Conservation (phyloP, 2,797 vertebrate species). For the Leucoraja ocellata region DNA sequence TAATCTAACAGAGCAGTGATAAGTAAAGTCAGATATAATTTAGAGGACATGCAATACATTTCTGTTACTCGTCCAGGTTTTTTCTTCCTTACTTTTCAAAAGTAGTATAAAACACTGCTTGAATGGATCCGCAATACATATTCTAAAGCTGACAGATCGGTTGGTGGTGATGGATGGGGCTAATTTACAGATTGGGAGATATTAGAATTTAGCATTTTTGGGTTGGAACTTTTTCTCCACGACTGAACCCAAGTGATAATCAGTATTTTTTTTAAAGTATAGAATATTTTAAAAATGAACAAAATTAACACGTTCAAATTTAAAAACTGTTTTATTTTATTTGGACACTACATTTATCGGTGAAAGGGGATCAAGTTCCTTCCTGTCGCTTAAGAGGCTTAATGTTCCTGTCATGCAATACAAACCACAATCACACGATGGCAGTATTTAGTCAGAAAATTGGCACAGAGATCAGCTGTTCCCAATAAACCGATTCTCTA, state of each 20-base stretch:
- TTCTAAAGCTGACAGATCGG: too few relatives aligned
- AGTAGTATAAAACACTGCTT: too few relatives aligned
- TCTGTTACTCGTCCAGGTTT: neutral
- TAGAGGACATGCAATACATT: neutral
- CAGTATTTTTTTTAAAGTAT: neutral
- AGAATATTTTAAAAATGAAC: neutral
- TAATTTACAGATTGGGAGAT: too few relatives aligned
- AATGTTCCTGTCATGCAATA: neutral
- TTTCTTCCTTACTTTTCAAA: too few relatives aligned
- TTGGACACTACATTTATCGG: neutral
- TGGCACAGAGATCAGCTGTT: neutral
- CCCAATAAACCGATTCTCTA: neutral
- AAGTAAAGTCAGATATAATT: neutral
- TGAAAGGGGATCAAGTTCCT: slow-evolving; percentile 5
- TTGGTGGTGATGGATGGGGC: too few relatives aligned
- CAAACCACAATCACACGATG: neutral
- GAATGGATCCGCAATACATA: too few relatives aligned
- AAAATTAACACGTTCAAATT: neutral
- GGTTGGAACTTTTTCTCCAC: too few relatives aligned
- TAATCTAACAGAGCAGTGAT: neutral
- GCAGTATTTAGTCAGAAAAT: slow-evolving; percentile 4
- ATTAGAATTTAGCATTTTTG: too few relatives aligned
- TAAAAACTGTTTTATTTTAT: neutral
- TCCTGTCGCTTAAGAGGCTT: neutral
- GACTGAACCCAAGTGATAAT: neutral